Percentiles rank a stretch among this genome's conserved stretches.
Evolutionary conservation across 2,797 vertebrate genomes (phyloP).

Genomic region (Yasuhikotakia modesta): DNA sequence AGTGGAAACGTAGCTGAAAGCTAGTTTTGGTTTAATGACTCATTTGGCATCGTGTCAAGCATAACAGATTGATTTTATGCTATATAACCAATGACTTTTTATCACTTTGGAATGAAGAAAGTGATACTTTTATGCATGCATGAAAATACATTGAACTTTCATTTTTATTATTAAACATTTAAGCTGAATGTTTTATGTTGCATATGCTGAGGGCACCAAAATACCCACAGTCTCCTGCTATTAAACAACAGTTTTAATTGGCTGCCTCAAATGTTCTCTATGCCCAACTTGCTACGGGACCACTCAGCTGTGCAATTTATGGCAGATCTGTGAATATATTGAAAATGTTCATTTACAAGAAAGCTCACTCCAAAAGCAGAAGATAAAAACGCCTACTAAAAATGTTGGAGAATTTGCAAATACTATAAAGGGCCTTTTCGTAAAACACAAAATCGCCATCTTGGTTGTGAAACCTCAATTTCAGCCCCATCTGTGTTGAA

Average conservation of each 20-base stretch:
- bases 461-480: conserved; percentile 10
- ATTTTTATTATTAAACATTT: conserved; percentile 8
- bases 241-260: conserved; percentile 23
- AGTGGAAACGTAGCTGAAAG: background rate
- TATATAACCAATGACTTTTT: background rate
- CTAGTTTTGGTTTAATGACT: conserved; percentile 3
- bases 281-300: background rate
- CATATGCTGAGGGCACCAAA: conserved; percentile 10
- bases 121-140: background rate
- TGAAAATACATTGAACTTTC: background rate
- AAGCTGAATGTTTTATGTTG: conserved; percentile 7
- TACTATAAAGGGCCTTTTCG: conserved; percentile 2
- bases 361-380: background rate
- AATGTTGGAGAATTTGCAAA: background rate
- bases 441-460: background rate
- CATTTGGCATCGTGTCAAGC: background rate
- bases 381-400: background rate
- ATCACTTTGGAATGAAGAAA: conserved; percentile 3
- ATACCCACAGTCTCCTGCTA: conserved; percentile 19
- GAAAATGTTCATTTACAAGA: background rate
- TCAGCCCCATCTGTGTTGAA: background rate
- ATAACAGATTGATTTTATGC: background rate
- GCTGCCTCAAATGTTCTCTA: background rate
- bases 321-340: background rate
- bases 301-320: background rate